Evolutionary conservation across 2,888 invertebrate species (phyloP).

Genomic region (Drosophila aldrichi): DNA sequence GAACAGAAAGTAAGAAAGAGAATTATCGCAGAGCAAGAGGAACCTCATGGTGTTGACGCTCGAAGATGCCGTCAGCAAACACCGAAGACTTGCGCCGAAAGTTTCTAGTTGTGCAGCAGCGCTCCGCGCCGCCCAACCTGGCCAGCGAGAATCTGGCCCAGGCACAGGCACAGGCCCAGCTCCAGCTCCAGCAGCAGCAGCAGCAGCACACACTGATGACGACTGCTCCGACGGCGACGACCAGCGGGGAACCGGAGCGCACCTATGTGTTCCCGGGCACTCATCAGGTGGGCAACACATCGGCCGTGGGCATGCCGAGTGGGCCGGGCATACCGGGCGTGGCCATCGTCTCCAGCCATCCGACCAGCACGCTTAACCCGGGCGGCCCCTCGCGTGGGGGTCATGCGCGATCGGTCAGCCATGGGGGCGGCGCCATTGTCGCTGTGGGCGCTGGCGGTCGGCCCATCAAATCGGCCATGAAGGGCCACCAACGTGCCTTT

Average conservation of each 20-base stretch:
- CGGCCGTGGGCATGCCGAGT: constrained; percentile 68
- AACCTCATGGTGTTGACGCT: constrained; percentile 83
- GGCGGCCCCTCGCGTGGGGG: constrained; percentile 84
- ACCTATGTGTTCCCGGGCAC: constrained; percentile 84
- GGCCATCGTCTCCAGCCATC: constrained; percentile 58
- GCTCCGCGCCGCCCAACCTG: constrained; percentile 81
- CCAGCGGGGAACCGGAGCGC: constrained; percentile 81
- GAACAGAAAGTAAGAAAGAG: constrained; percentile 9
- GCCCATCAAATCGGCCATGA: constrained; percentile 90
- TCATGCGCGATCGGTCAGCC: constrained; percentile 93
- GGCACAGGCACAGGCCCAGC: constrained; percentile 9
- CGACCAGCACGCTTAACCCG: constrained; percentile 49
- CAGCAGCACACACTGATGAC: constrained; percentile 43
- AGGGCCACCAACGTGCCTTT: constrained; percentile 93
- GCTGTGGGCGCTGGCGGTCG: constrained; percentile 85
- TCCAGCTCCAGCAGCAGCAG: constrained; percentile 1
- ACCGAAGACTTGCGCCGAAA: constrained; percentile 85
- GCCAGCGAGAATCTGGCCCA: constrained; percentile 43
- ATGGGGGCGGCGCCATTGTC: constrained; percentile 88
- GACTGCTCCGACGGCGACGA: constrained; percentile 21
- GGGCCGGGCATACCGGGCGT: constrained; percentile 74
- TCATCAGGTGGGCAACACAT: constrained; percentile 54
- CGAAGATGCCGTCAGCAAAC: constrained; percentile 84
- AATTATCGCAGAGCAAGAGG: constrained; percentile 23
- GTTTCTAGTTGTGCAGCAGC: constrained; percentile 83